Conservation (phyloP, 2,888 invertebrate species). For the Druceiella hillmani region DNA sequence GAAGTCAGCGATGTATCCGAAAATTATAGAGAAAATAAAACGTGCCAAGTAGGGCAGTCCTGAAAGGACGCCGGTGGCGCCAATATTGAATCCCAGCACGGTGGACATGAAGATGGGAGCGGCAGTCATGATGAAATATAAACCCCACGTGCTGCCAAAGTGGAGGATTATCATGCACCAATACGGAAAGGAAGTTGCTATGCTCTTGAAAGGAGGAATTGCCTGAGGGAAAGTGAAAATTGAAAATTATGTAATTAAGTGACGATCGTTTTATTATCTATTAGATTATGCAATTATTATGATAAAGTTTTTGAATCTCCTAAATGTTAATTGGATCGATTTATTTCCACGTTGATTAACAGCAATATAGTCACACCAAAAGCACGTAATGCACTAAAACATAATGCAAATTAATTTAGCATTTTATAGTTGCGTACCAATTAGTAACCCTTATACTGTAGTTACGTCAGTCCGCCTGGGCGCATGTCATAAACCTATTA, state of each 20-base stretch:
- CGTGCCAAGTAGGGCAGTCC: slow-evolving; percentile 67
- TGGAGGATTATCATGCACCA: slow-evolving; percentile 61
- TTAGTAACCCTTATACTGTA: no score
- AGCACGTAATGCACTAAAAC: no score
- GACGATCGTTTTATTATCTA: background rate
- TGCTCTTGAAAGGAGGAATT: slow-evolving; percentile 58
- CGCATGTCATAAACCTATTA: no score
- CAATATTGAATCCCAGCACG: slow-evolving; percentile 64
- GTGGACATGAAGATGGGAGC: slow-evolving; percentile 71
- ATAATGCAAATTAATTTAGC: no score
- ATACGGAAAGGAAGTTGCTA: slow-evolving; percentile 65
- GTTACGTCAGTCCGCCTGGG: no score
- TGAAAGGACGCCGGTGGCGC: slow-evolving; percentile 63
- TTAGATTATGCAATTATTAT: no score
- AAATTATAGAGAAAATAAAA: slow-evolving; percentile 63
- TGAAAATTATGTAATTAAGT: slow-evolving; percentile 5
- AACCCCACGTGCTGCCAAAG: slow-evolving; percentile 70
- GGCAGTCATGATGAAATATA: slow-evolving; percentile 70
- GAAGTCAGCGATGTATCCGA: slow-evolving; percentile 68
- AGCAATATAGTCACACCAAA: no score
- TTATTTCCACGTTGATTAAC: no score
- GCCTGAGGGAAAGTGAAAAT: slow-evolving; percentile 49
- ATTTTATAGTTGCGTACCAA: no score
- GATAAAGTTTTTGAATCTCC: no score
- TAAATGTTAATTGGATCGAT: no score